These are phyloP conservation scores for Argyrosomus japonicus DNA, from an alignment of 2,113 vertebrate species.

Conservation along the genomic window DNA sequence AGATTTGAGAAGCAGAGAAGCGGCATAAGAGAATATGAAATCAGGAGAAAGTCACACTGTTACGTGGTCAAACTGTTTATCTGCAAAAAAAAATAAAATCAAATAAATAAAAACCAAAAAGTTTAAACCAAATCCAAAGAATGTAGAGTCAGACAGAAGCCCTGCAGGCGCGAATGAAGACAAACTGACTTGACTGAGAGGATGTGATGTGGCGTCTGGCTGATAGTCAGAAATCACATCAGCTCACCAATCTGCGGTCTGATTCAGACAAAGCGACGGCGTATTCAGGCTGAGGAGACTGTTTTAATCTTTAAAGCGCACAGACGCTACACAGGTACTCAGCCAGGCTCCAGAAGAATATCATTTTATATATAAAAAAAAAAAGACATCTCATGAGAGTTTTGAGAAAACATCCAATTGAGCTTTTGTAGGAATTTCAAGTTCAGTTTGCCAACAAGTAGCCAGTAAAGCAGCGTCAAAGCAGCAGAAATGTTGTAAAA, in stretches of 20 bases:
- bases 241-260: neutral
- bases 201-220: conserved; percentile 10
- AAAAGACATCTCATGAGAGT: neutral
- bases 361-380: neutral
- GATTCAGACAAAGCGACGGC: conserved; percentile 13
- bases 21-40: neutral
- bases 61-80: conserved; percentile 26
- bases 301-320: neutral
- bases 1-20: conserved; percentile 50
- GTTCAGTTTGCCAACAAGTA: conserved; percentile 70
- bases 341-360: neutral
- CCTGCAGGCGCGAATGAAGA: conserved; percentile 48
- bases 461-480: conserved; percentile 53
- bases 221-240: conserved; percentile 25
- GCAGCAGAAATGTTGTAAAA: conserved; percentile 24
- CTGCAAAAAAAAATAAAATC: conserved; percentile 7
- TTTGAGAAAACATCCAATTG: neutral
- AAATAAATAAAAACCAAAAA: neutral
- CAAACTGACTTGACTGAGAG: conserved; percentile 55
- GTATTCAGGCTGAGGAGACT: neutral
- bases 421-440: neutral
- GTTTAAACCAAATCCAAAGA: conserved; percentile 13
- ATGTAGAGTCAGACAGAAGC: conserved; percentile 18
- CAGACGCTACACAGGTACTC: neutral
- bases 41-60: conserved; percentile 29